Percentiles rank a stretch among this genome's conserved stretches.
phyloP scores from a whole-genome alignment of 2,797 vertebrate genomes.

The Alauda arvensis region DNA sequence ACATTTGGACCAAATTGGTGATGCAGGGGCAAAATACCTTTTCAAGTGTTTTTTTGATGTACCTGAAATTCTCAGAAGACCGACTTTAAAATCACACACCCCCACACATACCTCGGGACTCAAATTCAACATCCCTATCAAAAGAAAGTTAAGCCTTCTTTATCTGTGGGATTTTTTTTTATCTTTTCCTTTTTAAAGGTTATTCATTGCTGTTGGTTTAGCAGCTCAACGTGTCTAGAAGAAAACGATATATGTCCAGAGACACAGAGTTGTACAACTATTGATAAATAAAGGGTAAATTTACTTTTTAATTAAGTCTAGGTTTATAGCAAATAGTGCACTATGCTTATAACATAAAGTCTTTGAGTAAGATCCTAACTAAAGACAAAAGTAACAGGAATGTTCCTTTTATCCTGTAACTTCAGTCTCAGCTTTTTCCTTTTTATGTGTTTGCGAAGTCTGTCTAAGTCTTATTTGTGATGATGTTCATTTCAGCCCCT shows the following conservation, averaged over 20 bases:
- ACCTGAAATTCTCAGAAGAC: neutral
- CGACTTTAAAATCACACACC: neutral
- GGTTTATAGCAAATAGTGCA: neutral
- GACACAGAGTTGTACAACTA: neutral
- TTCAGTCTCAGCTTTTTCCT: conserved; percentile 16
- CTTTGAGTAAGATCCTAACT: neutral
- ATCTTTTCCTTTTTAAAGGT: neutral
- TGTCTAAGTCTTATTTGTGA: neutral
- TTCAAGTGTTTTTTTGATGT: neutral
- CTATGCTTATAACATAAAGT: neutral
- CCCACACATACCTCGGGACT: neutral
- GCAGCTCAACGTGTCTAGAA: neutral
- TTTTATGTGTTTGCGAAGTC: conserved; percentile 4
- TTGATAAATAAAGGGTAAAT: neutral
- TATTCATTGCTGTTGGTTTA: neutral
- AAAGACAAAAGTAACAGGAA: conserved; percentile 17
- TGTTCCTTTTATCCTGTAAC: neutral
- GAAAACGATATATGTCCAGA: neutral
- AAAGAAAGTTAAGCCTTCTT: neutral
- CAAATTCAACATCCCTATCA: neutral
- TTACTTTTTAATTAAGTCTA: conserved; percentile 16
- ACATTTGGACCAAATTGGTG: neutral
- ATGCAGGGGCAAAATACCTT: neutral
- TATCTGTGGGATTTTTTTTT: neutral
- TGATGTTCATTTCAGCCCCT: neutral